Conservation (phyloP, 1,140 invertebrate genomes). For the Pomacea maculata region DNA sequence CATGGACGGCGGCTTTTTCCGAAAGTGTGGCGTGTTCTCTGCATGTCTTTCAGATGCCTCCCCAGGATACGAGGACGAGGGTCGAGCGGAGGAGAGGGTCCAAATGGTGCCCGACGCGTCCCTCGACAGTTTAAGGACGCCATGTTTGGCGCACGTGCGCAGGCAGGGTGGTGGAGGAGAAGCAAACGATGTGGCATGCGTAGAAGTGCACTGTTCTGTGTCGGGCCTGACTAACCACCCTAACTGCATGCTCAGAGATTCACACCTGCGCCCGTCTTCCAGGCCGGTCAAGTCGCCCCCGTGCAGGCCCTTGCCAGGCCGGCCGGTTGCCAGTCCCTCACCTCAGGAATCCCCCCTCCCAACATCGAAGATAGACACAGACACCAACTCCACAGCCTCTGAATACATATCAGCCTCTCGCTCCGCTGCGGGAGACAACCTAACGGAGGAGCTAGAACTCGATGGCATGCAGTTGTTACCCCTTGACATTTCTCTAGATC, state of each 20-base stretch:
- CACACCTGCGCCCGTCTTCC: not conserved
- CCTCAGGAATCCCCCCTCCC: too few species aligned
- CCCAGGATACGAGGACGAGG: conserved; percentile 1
- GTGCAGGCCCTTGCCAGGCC: not conserved
- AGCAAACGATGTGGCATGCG: not conserved
- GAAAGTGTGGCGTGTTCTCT: conserved; percentile 14
- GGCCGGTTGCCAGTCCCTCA: not conserved
- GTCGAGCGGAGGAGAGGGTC: conserved; percentile 1
- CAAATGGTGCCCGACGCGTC: not conserved
- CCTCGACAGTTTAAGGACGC: not conserved
- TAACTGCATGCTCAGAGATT: conserved; percentile 13
- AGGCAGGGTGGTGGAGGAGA: not conserved
- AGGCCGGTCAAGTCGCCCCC: not conserved
- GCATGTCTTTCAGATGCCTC: conserved; percentile 13
- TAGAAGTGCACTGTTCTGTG: not conserved
- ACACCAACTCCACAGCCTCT: too few species aligned
- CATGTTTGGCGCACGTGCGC: not conserved
- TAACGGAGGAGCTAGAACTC: not conserved
- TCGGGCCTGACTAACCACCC: not conserved
- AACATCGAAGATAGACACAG: not conserved
- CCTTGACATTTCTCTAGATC: not conserved
- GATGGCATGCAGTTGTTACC: not conserved
- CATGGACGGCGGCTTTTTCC: not conserved
- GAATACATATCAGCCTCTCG: conserved; percentile 14
- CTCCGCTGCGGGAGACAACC: not conserved